These are phyloP conservation scores for Cordilura impudica DNA, from an alignment of 2,888 invertebrate species.

Conservation along the genomic window DNA sequence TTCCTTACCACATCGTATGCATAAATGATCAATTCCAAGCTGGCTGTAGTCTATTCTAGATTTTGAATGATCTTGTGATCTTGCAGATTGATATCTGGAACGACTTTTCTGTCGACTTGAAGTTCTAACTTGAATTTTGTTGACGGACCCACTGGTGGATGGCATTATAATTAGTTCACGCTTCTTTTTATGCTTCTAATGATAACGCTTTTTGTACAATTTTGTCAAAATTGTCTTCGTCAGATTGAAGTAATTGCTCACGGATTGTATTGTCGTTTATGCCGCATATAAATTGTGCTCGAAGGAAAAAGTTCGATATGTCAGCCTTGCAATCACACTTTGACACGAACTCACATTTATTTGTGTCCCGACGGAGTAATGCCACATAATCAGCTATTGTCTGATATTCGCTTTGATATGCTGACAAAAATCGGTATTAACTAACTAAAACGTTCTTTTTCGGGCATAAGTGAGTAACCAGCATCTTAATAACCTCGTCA, in stretches of 20 bases:
- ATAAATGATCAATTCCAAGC: constrained; percentile 22
- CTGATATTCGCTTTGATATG: constrained; percentile 32
- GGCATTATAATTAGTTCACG: constrained; percentile 27
- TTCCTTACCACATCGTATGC: constrained; percentile 37
- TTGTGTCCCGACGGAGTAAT: constrained; percentile 8
- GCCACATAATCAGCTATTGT: constrained; percentile 28
- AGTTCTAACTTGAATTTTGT: constrained; percentile 18
- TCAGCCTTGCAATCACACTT: constrained; percentile 5
- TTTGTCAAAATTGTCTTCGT: constrained; percentile 25
- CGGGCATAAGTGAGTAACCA: constrained; percentile 1
- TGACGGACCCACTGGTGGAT: background rate
- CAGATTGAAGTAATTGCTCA: background rate
- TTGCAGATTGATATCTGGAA: constrained; percentile 1
- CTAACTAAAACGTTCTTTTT: constrained; percentile 13
- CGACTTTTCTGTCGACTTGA: background rate
- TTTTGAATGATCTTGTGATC: constrained; percentile 3
- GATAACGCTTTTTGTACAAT: no score
- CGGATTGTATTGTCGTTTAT: background rate
- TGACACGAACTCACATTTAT: constrained; percentile 11
- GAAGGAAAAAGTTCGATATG: constrained; percentile 18
- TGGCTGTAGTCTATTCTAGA: constrained; percentile 16
- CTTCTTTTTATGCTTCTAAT: constrained; percentile 19
- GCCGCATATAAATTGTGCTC: background rate
- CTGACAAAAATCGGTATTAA: no score
- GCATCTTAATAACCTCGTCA: background rate